Evolutionary conservation across 2,113 vertebrate genomes (phyloP).

Genomic region (Oreochromis niloticus): DNA sequence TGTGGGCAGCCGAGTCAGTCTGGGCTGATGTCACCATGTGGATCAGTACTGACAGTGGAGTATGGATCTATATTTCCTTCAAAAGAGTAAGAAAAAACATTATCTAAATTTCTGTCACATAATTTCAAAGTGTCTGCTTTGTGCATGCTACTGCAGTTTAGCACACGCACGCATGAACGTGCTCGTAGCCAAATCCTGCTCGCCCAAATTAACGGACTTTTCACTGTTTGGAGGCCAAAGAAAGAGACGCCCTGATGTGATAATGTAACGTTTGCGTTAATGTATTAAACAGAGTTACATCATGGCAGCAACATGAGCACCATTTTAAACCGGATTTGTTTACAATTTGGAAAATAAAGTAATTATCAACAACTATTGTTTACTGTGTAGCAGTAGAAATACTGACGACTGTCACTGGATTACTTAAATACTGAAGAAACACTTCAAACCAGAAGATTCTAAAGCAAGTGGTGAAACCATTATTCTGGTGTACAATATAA

Average conservation of each 20-base stretch:
- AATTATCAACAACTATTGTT: background rate
- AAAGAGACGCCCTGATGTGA: background rate
- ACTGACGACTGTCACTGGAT: background rate
- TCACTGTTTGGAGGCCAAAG: background rate
- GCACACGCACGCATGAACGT: fast-evolving
- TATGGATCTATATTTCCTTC: fast-evolving
- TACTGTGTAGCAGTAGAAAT: background rate
- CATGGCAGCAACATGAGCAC: background rate
- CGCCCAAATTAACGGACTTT: background rate
- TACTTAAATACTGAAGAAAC: background rate
- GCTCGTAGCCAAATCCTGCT: background rate
- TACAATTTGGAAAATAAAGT: background rate
- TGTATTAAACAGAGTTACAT: background rate
- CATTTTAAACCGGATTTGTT: fast-evolving
- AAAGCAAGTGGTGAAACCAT: background rate
- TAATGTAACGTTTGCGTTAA: background rate
- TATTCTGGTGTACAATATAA: background rate
- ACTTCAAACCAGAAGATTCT: background rate
- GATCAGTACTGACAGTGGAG: background rate
- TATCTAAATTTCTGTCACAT: fast-evolving
- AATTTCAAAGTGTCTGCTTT: fast-evolving
- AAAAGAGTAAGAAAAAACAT: background rate
- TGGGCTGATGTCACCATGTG: background rate
- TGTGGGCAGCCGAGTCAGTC: background rate
- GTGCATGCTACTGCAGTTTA: background rate